A percentile compares a stretch with the other conserved stretches of the same genome.
phyloP scores from a whole-genome alignment of 1,140 invertebrate genomes.

The Eubasilissa regina region DNA sequence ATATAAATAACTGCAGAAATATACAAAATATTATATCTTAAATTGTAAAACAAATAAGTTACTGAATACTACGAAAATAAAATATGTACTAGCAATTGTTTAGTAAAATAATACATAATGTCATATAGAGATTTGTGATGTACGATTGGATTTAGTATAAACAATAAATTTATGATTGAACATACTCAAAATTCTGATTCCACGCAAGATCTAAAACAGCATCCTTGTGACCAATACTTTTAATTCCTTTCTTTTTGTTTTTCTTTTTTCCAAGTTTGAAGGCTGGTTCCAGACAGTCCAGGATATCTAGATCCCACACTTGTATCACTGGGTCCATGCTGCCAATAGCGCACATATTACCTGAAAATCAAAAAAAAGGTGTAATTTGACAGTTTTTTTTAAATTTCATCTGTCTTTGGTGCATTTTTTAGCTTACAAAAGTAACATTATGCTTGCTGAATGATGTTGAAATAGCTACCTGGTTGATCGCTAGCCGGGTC shows the following conservation, averaged over 20 bases:
- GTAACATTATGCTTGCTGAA: background rate
- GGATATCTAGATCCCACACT: conserved; percentile 95
- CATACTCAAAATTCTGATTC: conserved; percentile 82
- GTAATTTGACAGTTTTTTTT: too few relatives aligned
- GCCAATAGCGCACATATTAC: conserved; percentile 93
- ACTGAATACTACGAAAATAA: too few relatives aligned
- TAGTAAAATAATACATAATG: too few relatives aligned
- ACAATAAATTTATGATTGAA: conserved; percentile 4
- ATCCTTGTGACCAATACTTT: conserved; percentile 86
- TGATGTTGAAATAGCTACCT: conserved; percentile 71
- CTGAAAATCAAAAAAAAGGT: conserved; percentile 63
- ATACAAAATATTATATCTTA: too few relatives aligned
- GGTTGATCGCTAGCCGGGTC: conserved; percentile 79
- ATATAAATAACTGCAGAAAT: too few relatives aligned
- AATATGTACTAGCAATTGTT: too few relatives aligned
- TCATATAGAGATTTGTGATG: too few relatives aligned
- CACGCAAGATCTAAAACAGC: conserved; percentile 93
- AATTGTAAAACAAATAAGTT: too few relatives aligned
- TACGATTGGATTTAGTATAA: too few relatives aligned
- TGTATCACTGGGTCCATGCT: conserved; percentile 93
- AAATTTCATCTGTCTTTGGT: too few relatives aligned
- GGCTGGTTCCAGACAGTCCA: conserved; percentile 90
- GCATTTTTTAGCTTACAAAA: background rate
- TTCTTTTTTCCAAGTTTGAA: conserved; percentile 85
- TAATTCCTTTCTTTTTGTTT: conserved; percentile 81